phyloP scores from a whole-genome alignment of 2,888 invertebrate genomes.

The Aquatica leii region DNA sequence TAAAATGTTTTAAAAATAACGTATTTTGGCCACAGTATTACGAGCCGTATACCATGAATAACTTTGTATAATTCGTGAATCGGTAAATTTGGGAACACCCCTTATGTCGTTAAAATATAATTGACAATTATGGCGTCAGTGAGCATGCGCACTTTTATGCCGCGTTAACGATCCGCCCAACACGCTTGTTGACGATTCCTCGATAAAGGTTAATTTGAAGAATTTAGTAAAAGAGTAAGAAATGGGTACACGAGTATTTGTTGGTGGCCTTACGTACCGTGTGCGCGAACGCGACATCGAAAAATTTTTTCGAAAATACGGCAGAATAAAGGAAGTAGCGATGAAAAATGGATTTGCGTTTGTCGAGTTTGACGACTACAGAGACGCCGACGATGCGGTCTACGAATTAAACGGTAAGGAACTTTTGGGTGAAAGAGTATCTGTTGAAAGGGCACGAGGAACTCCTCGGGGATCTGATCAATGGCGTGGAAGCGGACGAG shows the following conservation, averaged over 20 bases:
- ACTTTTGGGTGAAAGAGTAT: constrained; percentile 91
- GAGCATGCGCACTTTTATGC: not conserved
- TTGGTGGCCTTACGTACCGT: constrained; percentile 85
- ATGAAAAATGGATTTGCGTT: constrained; percentile 94
- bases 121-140: constrained; percentile 7
- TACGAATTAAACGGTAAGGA: constrained; percentile 98
- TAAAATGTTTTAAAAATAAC: too few species aligned
- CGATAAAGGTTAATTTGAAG: not conserved
- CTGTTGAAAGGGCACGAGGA: constrained; percentile 84
- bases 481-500: constrained; percentile 72
- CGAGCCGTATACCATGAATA: too few species aligned
- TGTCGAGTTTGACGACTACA: constrained; percentile 95
- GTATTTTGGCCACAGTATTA: too few species aligned
- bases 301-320: constrained; percentile 95
- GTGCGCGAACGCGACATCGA: constrained; percentile 93
- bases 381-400: constrained; percentile 98
- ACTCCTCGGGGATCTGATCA: constrained; percentile 77
- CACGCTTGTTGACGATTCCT: constrained; percentile 16
- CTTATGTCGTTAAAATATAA: too few species aligned
- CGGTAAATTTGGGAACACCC: too few species aligned
- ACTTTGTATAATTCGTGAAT: too few species aligned
- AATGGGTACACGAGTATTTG: constrained; percentile 84
- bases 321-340: constrained; percentile 89
- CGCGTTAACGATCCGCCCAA: constrained; percentile 16
- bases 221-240: not conserved